Conservation (phyloP, 2,888 invertebrate genomes). For the Calameuta pallipes region DNA sequence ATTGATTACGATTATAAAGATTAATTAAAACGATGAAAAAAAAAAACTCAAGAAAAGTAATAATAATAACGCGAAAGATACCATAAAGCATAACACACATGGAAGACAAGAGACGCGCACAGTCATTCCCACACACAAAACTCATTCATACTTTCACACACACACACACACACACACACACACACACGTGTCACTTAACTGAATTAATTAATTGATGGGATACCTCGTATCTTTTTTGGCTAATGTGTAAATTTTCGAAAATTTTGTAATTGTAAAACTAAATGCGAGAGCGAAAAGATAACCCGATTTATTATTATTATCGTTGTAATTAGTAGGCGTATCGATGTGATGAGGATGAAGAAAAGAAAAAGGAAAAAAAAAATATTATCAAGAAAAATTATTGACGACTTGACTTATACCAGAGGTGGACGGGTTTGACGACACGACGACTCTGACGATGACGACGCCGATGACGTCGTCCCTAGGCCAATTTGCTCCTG, state of each 20-base stretch:
- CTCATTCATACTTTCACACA: not conserved
- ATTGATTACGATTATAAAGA: not conserved
- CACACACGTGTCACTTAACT: not conserved
- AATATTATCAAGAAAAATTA: slow-evolving; percentile 15
- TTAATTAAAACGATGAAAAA: not conserved
- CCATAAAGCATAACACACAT: not conserved
- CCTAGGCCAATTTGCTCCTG: slow-evolving; percentile 60
- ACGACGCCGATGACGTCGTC: slow-evolving; percentile 26
- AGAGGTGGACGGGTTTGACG: slow-evolving; percentile 28
- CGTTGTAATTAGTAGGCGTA: slow-evolving; percentile 2
- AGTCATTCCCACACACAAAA: not conserved
- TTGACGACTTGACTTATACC: slow-evolving; percentile 22
- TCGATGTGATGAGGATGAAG: not conserved
- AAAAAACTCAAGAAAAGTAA: no score
- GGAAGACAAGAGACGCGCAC: not conserved
- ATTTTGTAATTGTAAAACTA: slow-evolving; percentile 35
- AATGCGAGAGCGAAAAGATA: slow-evolving; percentile 9
- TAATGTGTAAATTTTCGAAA: slow-evolving; percentile 35
- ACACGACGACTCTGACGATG: slow-evolving; percentile 13
- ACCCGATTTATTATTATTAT: slow-evolving; percentile 8
- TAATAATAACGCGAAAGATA: not conserved
- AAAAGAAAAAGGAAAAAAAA: slow-evolving; percentile 13
- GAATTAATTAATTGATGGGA: not conserved
- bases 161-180: not conserved
- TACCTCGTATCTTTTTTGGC: slow-evolving; percentile 15